Evolutionary conservation across 1,140 invertebrate species (phyloP), one percentile per base, ranked within the genome.

Genomic region (Antheraea mylitta): DNA sequence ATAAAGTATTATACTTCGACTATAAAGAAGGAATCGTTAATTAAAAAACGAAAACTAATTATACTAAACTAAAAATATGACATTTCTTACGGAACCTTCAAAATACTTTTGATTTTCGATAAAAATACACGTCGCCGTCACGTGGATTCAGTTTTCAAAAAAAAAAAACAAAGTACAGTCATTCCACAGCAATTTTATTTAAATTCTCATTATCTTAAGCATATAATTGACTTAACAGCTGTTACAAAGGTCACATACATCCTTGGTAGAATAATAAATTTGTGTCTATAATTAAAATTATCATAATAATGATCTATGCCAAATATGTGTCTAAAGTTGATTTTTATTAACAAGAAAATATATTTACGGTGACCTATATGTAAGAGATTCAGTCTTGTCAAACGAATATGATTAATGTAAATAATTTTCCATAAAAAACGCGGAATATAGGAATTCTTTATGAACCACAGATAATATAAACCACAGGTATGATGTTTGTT

Each of bases 141-240:
- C 38, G 38, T 42, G 38, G 38, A 42, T 42, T 53, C 45, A 53
- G 16, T 53, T 53, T 53, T 7, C 7, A 13, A 42, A 42, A 42
- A 42, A 53, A 53, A 16, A n/a, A 53, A 53, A 0, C 7, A 53
- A 53, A 53, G 45, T 11, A 53, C 45, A 53, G 7, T 53, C 45
- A 53, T 53, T 53, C 45, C 45, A 53, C 45, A n/a, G 45, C 10
- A 16, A 53, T 53, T 53, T 53, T 53, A 53, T 53, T 53, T 53
- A 53, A 53, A 53, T 53, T 53, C 9, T 53, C 45, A 53, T 53
- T 53, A 53, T 53, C 45, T 53, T 53, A 53, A 53, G 16, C 45
- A 53, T 53, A 53, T 53, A 53, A 2, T 53, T 53, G 7, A 53
- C 11, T 53, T 53, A 53, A 53, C 45, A 53, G 45, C 45, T 53